phyloP scores from a whole-genome alignment of 2,113 vertebrate genomes.

The Tyto alba region DNA sequence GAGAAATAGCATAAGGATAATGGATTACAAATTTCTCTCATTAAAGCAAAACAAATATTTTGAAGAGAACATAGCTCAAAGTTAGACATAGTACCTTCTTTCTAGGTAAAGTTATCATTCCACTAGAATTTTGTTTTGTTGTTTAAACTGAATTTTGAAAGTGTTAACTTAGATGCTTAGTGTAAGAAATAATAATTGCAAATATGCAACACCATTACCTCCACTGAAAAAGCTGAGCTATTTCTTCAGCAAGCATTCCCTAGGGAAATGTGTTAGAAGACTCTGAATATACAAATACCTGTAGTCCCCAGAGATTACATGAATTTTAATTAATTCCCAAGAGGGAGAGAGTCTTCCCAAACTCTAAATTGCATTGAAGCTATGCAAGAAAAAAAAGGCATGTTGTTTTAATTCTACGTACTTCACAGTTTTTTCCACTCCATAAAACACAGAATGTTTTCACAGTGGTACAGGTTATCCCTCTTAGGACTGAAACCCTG shows the following conservation, averaged over 20 bases:
- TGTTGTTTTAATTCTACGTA: neutral
- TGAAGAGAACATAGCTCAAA: neutral
- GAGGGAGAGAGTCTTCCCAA: neutral
- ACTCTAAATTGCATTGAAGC: neutral
- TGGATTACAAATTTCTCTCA: neutral
- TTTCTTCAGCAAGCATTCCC: neutral
- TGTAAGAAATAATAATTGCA: neutral
- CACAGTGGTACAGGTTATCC: neutral
- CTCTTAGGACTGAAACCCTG: neutral
- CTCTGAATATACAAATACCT: neutral
- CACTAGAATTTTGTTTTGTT: neutral
- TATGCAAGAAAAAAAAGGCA: neutral
- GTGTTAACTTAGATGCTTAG: neutral
- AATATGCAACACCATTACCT: neutral
- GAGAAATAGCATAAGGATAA: neutral
- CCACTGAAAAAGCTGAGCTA: neutral
- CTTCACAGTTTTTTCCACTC: neutral
- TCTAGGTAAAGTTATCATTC: neutral
- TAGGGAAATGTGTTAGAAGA: neutral
- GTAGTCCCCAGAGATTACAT: neutral
- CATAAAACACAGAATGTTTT: neutral
- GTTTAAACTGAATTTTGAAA: neutral
- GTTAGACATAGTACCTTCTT: neutral
- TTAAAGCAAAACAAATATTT: neutral
- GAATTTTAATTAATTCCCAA: slow-evolving; percentile 40